Base-by-base conservation (phyloP, 2,888 invertebrate species). In the Herminia tarsipennalis region DNA sequence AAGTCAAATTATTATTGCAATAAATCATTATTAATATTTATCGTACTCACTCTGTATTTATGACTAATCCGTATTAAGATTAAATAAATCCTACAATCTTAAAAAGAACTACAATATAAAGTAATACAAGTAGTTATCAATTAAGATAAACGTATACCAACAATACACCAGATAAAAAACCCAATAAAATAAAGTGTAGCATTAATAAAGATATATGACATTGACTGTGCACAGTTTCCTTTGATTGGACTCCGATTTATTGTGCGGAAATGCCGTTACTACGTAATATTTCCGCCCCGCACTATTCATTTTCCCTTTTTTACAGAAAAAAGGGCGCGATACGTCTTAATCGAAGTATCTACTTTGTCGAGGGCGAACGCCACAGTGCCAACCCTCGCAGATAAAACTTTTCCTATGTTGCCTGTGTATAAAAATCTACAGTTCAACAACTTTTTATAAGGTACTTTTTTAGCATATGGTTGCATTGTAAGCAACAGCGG, bases 221-320 rank as follows among this genome's bases (percentile, higher is more conserved):
- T 70, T 35, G 75, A 66, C 72, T 63, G 74, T 62, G 76, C 78
- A 68, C 79, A 81, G 78, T 77, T 85, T 86, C 87, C 85, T 90
- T 90, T 91, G 92, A 92, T 92, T 92, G 86, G 89, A 79, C 83
- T 83, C 81, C 86, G 85, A 91, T 92, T 92, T 92, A 92, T 92
- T 85, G 92, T 81, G 88, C 92, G 92, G 92, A 92, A 92, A 92
- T 85, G 84, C 87, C 86, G 89, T 88, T 88, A 87, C 84, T 86
- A 77, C 71, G 86, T 92, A 92, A 92, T 92, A 92, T 91, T 90
- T 92, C 92, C 92, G 91, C 86, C 79, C 82, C 70, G 78, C 77
- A 79, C 83, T 84, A 83, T 90, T 88, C 89, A 86, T 84, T 91
- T 91, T 88, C 84, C 88, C 79, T 88, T 89, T 91, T 90, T 90